Conservation (phyloP, 2,888 invertebrate genomes). For the Schizotus pectinicornis region DNA sequence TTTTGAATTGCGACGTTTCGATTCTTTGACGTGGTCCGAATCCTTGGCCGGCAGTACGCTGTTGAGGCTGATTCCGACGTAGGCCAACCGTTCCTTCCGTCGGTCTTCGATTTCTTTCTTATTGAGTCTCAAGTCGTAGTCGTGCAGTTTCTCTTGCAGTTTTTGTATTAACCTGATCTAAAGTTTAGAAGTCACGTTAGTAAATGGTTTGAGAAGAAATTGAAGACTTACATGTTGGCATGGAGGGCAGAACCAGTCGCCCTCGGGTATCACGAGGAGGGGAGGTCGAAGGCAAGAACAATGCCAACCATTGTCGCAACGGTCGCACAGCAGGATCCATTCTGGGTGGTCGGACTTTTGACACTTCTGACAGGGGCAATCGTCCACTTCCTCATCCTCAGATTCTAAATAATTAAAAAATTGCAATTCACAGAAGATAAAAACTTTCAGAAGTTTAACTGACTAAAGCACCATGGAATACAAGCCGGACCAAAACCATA, state of each 20-base stretch:
- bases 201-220: slow-evolving; percentile 56
- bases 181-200: slow-evolving; percentile 39
- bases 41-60: slow-evolving; percentile 66
- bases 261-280: slow-evolving; percentile 92
- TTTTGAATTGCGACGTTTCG: slow-evolving; percentile 41
- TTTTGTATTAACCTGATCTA: slow-evolving; percentile 65
- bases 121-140: slow-evolving; percentile 76
- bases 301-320: slow-evolving; percentile 97
- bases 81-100: slow-evolving; percentile 73
- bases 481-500: too few relatives aligned
- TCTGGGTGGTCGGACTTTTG: slow-evolving; percentile 93
- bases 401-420: slow-evolving; percentile 40
- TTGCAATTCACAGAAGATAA: background rate
- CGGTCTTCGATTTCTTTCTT: slow-evolving; percentile 70
- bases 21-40: slow-evolving; percentile 46
- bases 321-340: slow-evolving; percentile 95
- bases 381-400: slow-evolving; percentile 59
- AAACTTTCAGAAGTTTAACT: too few relatives aligned
- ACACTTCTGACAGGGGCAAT: slow-evolving; percentile 89
- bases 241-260: slow-evolving; percentile 97
- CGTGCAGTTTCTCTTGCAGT: slow-evolving; percentile 75
- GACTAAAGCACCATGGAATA: too few relatives aligned
- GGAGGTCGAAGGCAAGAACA: slow-evolving; percentile 93
- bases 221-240: slow-evolving; percentile 85
- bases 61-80: slow-evolving; percentile 76